These are phyloP conservation scores for Hartigia nigra DNA, from an alignment of 2,888 invertebrate species.

Conservation along the genomic window DNA sequence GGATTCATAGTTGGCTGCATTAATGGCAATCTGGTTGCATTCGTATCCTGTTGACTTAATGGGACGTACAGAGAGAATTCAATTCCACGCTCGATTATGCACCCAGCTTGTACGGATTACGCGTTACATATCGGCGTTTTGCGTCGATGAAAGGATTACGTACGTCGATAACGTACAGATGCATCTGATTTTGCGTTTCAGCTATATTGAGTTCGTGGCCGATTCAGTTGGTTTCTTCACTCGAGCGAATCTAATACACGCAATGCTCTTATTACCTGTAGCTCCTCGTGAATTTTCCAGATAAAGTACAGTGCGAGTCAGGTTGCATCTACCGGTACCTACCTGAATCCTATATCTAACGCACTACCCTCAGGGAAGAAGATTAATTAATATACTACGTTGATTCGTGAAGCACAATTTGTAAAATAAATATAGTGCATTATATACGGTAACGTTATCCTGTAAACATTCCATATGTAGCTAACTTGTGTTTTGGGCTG, in stretches of 20 bases:
- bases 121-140: conserved; percentile 48
- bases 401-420: not conserved
- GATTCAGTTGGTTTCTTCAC: too few species aligned
- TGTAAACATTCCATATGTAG: not conserved
- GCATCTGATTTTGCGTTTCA: too few species aligned
- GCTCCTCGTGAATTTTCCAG: too few species aligned
- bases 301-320: too few species aligned
- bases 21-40: conserved; percentile 50
- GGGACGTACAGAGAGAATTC: conserved; percentile 51
- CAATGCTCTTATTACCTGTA: too few species aligned
- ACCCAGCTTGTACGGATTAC: conserved; percentile 43
- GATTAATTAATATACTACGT: too few species aligned
- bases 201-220: too few species aligned
- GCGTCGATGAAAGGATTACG: conserved; percentile 54
- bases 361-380: too few species aligned
- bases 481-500: not conserved
- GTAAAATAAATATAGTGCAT: not conserved
- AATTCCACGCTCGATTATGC: conserved; percentile 64
- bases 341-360: too few species aligned
- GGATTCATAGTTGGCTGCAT: conserved; percentile 32
- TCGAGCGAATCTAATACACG: too few species aligned
- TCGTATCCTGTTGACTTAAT: conserved; percentile 49
- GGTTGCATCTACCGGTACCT: too few species aligned
- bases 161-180: conserved; percentile 9
- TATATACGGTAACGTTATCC: not conserved